These are phyloP conservation scores for Astatotilapia flaviijosephi DNA, from an alignment of 2,113 vertebrate species.

Conservation along the genomic window DNA sequence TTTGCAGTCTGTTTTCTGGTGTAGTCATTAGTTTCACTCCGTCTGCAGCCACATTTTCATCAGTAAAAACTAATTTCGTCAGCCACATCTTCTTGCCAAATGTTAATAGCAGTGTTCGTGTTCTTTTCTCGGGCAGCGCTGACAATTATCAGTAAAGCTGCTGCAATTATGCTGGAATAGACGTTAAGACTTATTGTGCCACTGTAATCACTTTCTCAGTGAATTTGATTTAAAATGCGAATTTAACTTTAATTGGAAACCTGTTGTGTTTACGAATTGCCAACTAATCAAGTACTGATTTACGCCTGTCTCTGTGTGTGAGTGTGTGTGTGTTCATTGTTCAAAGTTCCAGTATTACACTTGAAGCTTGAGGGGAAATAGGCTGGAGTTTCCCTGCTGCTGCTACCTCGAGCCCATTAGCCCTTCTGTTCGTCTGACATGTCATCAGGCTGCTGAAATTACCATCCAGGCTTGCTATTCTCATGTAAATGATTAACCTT, in stretches of 20 bases:
- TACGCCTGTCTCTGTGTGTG: neutral
- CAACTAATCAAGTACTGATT: constrained; percentile 17
- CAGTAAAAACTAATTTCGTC: neutral
- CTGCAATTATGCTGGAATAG: neutral
- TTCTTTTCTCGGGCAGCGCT: neutral
- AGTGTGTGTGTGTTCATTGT: neutral
- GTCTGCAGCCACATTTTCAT: neutral
- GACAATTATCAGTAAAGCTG: neutral
- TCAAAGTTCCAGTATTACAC: neutral
- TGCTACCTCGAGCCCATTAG: neutral
- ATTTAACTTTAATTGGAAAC: neutral
- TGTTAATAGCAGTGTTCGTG: neutral
- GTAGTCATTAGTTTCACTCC: neutral
- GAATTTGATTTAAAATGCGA: constrained; percentile 2
- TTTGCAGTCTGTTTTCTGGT: neutral
- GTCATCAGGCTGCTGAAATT: constrained; percentile 33
- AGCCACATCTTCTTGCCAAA: neutral
- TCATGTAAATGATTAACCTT: constrained; percentile 29
- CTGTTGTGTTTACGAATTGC: neutral
- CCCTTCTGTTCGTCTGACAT: neutral
- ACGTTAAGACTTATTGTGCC: neutral
- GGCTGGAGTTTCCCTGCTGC: neutral
- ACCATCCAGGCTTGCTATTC: constrained; percentile 2
- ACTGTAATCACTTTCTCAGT: neutral
- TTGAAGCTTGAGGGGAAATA: neutral